Base-by-base conservation (phyloP, 2,888 invertebrate species). In the Craniophora ligustri region DNA sequence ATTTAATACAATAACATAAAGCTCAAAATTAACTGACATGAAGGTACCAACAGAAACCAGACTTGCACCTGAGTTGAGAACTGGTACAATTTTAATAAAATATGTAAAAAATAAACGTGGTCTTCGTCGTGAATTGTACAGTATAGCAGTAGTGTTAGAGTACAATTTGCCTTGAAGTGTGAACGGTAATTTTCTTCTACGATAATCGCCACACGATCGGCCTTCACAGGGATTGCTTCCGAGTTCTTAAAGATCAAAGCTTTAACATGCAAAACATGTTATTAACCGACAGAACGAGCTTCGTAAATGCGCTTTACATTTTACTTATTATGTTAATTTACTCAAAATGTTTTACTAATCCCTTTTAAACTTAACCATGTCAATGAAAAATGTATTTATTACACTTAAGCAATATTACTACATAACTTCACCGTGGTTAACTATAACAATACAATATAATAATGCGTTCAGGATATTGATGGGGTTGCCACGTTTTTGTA, bases 151-250 rank as follows among this genome's bases (percentile, higher is more conserved):
- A 1, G 5, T 0, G 0, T 56, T 63, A 67, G 55, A 50, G 77
- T 59, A 38, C 50, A 61, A 39, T 50, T 56, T 66, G 16, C 34
- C 14, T 36, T 64, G 59, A 13, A 30, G 30, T 48, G 18, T 30
- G 21, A 30, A 15, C 42, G 18, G 42, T 53, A 42, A 53, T 72
- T 70, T 75, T 77, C 62, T 62, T 63, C 36, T 48, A 64, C 40
- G 57, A 47, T 51, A 40, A 61, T 54, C 31, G 41, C 31, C 42
- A 19, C 41, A 67, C 64, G 51, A 63, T 23, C 58, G 81, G 67
- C 87, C 87, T 88, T 87, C 84, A 34, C 48, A 80, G 70, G 76
- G 76, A 76, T 73, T 75, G 72, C 81, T 86, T 87, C 86, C 85
- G 84, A 87, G 84, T 81, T 76, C 55, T 78, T 75, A 68, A 74